These are phyloP conservation scores for Otis tarda DNA, from an alignment of 2,113 vertebrate genomes.

Conservation along the genomic window DNA sequence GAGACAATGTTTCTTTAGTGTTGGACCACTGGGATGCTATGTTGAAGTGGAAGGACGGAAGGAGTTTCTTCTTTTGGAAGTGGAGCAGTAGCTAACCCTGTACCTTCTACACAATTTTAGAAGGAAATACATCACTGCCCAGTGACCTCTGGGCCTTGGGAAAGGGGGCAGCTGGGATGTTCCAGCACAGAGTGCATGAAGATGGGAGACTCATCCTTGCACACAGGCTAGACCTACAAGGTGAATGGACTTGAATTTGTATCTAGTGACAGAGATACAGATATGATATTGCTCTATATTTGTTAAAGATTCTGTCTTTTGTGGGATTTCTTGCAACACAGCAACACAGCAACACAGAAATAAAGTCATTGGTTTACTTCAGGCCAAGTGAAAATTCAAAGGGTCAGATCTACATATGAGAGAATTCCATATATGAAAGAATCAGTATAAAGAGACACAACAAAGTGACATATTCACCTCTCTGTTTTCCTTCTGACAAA, in stretches of 20 bases:
- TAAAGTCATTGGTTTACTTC: neutral
- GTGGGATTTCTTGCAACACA: neutral
- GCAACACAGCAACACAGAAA: neutral
- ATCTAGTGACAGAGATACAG: neutral
- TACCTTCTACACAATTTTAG: neutral
- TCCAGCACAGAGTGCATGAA: neutral
- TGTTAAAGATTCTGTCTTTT: neutral
- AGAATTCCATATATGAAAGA: neutral
- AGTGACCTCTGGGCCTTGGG: neutral
- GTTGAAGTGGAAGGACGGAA: neutral
- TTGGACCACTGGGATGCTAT: neutral
- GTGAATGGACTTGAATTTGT: neutral
- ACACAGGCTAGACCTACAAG: accelerated
- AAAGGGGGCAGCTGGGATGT: neutral
- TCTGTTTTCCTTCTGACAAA: neutral
- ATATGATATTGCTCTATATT: neutral
- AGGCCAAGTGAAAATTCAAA: neutral
- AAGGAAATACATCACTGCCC: neutral
- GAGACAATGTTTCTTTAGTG: neutral
- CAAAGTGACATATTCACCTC: neutral
- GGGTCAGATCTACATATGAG: neutral
- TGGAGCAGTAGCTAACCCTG: neutral
- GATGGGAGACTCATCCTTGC: neutral
- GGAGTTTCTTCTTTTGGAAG: neutral
- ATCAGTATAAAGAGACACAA: neutral